Evolutionary conservation across 2,113 vertebrate genomes (phyloP), one percentile per base, ranked within the genome.

Genomic region (Dolichallabes microphthalmus): DNA sequence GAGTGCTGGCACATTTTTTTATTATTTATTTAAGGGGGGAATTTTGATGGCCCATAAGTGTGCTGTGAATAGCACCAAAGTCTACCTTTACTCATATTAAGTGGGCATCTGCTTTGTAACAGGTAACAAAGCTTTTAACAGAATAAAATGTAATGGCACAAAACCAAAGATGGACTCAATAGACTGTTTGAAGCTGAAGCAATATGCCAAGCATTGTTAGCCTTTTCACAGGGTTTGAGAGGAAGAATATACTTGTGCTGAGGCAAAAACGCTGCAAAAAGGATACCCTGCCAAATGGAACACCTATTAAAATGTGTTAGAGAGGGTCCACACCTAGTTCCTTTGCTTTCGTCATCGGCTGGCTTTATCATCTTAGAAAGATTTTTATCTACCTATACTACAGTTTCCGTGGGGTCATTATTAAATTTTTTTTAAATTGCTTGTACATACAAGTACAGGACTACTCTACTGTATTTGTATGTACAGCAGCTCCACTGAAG

Each of bases 221-320:
- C 10, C 30, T 87, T 82, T 83, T 57, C n/a, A 85, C 79, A 55
- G 50, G 32, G 10, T 82, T 80, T 82, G 80, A 85, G 85, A 82
- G 63, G 27, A 80, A 64, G 30, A 55, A 88, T 88, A 74, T 80
- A 80, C 58, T 58, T 66, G 66, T 80, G 64, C 80, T 35, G 39
- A 86, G 74, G 82, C 69, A 79, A 88, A 82, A 71, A 82, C 57
- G 57, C 86, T 85, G 50, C 27, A 78, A 88, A 85, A 82, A 82
- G 85, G 71, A 85, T 69, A 87, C 35, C 20, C 52, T 66, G 79
- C 73, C 79, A 82, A 89, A 87, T 87, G 80, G 50, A 87, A 89
- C 88, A 87, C 88, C 85, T 85, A 89, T 89, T 87, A 87, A 85
- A 85, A 87, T 60, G 88, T 85, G 71, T 84, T 22, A n/a, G 64